Evolutionary conservation across 2,113 vertebrate species (phyloP).

Genomic region (Hiodon alosoides): DNA sequence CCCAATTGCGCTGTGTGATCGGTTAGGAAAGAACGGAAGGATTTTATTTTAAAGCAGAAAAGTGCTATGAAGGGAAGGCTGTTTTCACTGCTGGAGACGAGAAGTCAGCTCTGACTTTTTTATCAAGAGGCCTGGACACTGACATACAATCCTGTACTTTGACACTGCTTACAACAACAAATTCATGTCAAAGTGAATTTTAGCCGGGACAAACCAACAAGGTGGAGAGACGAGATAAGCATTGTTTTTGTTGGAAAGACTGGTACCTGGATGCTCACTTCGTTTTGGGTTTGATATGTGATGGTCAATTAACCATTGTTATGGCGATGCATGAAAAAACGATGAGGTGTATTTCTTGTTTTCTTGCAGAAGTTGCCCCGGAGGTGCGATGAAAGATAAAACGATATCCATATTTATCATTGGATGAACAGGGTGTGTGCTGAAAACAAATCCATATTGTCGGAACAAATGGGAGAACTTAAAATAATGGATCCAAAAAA

Average conservation of each 20-base stretch:
- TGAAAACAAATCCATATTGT: too few relatives aligned
- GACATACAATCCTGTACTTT: slow-evolving; percentile 7
- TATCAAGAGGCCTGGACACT: not conserved
- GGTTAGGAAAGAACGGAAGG: not conserved
- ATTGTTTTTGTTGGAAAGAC: slow-evolving; percentile 9
- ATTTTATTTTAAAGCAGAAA: slow-evolving; percentile 4
- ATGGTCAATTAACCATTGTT: too few relatives aligned
- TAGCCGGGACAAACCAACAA: not conserved
- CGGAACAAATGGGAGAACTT: too few relatives aligned
- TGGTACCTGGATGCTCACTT: not conserved
- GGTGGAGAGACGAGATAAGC: slow-evolving; percentile 12
- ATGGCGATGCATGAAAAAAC: too few relatives aligned
- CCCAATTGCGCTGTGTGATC: slow-evolving; percentile 6
- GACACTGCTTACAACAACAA: slow-evolving; percentile 17
- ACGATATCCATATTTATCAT: too few relatives aligned
- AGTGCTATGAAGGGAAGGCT: not conserved
- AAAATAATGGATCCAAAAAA: too few relatives aligned
- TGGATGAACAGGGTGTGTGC: too few relatives aligned
- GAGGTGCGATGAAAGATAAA: too few relatives aligned
- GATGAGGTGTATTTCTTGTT: too few relatives aligned
- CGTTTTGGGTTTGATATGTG: too few relatives aligned
- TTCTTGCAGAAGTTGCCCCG: too few relatives aligned
- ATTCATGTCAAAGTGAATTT: slow-evolving; percentile 2
- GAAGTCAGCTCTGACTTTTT: not conserved
- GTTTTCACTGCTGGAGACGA: not conserved